Conservation (phyloP, 2,113 vertebrate species). For the Parotia lawesii region DNA sequence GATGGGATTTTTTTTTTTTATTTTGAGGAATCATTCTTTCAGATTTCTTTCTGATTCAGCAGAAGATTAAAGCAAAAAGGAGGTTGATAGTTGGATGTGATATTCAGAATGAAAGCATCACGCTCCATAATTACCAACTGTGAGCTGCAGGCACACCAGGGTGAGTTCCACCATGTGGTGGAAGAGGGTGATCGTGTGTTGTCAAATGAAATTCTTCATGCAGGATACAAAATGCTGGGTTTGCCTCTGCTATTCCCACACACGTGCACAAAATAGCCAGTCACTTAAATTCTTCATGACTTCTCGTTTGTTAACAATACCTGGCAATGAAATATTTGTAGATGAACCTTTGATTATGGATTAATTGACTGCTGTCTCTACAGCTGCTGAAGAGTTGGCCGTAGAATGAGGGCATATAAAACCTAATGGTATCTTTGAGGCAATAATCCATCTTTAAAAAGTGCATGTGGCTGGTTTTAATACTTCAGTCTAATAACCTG, state of each 20-base stretch:
- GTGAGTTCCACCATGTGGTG: not conserved
- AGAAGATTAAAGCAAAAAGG: slow-evolving; percentile 2
- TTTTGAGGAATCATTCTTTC: not conserved
- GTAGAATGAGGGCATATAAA: not conserved
- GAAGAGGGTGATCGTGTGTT: not conserved
- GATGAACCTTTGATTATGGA: not conserved
- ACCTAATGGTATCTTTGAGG: not conserved
- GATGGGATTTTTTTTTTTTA: not conserved
- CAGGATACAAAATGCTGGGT: not conserved
- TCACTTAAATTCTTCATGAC: not conserved
- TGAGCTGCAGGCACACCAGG: not conserved
- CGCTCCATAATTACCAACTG: not conserved
- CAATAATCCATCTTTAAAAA: not conserved
- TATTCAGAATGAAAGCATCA: not conserved
- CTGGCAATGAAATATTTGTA: not conserved
- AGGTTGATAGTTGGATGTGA: not conserved
- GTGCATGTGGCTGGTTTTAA: not conserved
- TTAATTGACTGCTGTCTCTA: not conserved
- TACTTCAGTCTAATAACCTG: not conserved
- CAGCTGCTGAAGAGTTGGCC: not conserved
- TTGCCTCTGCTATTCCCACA: not conserved
- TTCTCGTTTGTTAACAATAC: not conserved
- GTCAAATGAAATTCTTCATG: not conserved
- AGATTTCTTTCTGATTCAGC: not conserved
- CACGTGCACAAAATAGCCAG: not conserved